Evolutionary conservation across 2,113 vertebrate genomes (phyloP), one percentile per base, ranked within the genome.

Genomic region (Heterochromis multidens): DNA sequence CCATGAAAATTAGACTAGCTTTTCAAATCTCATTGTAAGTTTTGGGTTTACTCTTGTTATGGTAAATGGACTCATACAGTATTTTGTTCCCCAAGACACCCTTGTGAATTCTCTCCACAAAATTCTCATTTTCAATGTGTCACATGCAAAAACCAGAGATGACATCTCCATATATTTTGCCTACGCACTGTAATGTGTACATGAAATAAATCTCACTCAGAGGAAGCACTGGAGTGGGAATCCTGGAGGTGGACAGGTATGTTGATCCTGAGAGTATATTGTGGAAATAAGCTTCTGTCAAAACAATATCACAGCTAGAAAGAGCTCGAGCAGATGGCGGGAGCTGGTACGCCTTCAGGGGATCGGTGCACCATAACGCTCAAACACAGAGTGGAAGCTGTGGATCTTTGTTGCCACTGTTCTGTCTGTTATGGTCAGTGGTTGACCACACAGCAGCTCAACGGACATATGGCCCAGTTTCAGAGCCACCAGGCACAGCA

Each of bases 211-310:
- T 74, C 54, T 74, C 37, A 43, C 79, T 74, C 46, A 25, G 80
- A 16, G 83, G 90, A 84, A 81, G 82, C 61, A 72, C 2, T 25
- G 52, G 74, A 77, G 84, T 83, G 91, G 89, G 90, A 93, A 91
- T 88, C 86, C 92, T 87, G 93, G 90, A 89, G 95, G 93, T 86
- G 93, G 94, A 92, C 88, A 91, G 90, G 67, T 91, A 77, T 62
- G 83, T 27, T 87, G 72, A 78, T 90, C 86, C 84, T 46, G 16
- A 57, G 84, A 87, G 83, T 77, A 70, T 54, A 87, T 86, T 88
- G 90, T 74, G 84, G 87, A 89, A 93, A 89, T 59, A 52, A 79
- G 78, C 52, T 74, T 85, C 91, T 91, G 93, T 95, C 80, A 88
- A 86, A 91, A 67, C 21, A 31, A 91, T 89, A 90, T 70, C 29